Conservation (phyloP, 1,140 invertebrate genomes). For the Ptiloglossa arizonensis region DNA sequence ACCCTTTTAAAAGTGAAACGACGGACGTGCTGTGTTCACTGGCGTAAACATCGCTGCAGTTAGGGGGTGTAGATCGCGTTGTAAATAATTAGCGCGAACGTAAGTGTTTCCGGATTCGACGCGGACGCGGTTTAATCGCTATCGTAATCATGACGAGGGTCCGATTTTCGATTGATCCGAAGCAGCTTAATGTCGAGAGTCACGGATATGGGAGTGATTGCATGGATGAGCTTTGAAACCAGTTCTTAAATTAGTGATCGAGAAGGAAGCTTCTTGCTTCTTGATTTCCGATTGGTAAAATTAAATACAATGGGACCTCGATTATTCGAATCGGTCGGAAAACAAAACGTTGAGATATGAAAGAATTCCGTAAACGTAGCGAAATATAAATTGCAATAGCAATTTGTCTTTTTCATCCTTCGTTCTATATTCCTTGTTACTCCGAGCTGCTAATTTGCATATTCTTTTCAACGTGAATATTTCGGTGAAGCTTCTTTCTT, state of each 20-base stretch:
- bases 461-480: too few relatives aligned
- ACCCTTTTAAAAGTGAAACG: constrained; percentile 19
- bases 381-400: too few relatives aligned
- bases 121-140: constrained; percentile 16
- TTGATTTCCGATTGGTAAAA: too few relatives aligned
- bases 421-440: too few relatives aligned
- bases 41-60: constrained; percentile 10
- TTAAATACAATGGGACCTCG: too few relatives aligned
- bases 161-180: constrained; percentile 16
- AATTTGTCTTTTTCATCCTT: too few relatives aligned
- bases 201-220: neutral
- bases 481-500: too few relatives aligned
- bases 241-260: neutral
- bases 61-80: neutral
- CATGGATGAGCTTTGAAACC: neutral
- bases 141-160: neutral
- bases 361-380: too few relatives aligned
- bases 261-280: neutral
- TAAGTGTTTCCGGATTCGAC: constrained; percentile 20
- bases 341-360: too few relatives aligned
- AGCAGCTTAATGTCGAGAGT: neutral
- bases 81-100: constrained; percentile 20
- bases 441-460: too few relatives aligned
- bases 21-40: neutral
- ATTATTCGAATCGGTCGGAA: too few relatives aligned